A percentile compares a stretch with the other conserved stretches of the same genome.
Evolutionary conservation across 2,113 vertebrate species (phyloP).

Genomic region (Okapia johnstoni): DNA sequence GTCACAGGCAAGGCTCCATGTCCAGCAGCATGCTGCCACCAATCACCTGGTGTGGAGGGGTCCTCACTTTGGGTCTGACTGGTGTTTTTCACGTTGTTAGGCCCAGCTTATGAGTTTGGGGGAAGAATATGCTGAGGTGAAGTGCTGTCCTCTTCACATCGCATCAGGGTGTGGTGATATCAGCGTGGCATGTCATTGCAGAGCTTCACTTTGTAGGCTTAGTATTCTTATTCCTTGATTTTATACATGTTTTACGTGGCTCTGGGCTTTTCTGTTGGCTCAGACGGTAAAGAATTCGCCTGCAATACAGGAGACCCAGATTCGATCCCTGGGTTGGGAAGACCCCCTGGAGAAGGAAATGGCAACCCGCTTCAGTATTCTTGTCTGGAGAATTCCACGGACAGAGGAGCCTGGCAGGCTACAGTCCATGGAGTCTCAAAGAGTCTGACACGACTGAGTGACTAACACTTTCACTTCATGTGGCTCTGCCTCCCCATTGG

Average conservation of each 20-base stretch:
- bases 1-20: background rate
- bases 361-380: background rate
- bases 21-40: background rate
- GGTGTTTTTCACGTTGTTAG: background rate
- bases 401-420: background rate
- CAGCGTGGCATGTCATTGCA: fast-evolving
- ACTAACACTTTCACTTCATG: background rate
- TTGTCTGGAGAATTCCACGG: background rate
- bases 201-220: background rate
- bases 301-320: background rate
- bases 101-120: background rate
- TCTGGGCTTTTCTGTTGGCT: background rate
- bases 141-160: fast-evolving
- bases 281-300: background rate
- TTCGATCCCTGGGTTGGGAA: background rate
- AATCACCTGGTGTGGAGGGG: background rate
- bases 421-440: background rate
- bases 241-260: background rate
- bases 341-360: background rate
- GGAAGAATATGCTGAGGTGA: background rate
- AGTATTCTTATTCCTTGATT: background rate
- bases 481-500: background rate
- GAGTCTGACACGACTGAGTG: background rate
- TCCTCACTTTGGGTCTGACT: background rate
- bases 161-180: fast-evolving